Evolutionary conservation across 92 coral and sea anemone genomes (phyloP), one percentile per base, ranked within the genome.

Genomic region (Hydrozoanthus gracilis): DNA sequence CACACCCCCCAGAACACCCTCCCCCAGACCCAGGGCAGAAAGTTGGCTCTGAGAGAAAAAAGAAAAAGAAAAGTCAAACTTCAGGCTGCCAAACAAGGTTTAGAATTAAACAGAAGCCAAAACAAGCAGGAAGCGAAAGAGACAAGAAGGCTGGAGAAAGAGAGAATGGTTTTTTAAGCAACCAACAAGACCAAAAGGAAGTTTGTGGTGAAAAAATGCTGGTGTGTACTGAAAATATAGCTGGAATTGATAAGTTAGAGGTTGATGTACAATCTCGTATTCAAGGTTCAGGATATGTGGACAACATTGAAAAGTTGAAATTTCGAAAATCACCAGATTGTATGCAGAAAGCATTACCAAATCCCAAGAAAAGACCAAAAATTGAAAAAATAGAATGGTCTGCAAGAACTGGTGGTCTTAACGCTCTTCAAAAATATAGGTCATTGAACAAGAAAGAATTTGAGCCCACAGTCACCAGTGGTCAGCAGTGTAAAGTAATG

Each of bases 61-160:
- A 70, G 87, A 76, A 87, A 61, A 51, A 68, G 74, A 54, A 79
- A 71, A 79, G 88, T 82, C 58, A 89, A 86, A 86, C 95, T 90
- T 88, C 95, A 88, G 77, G 91, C 95, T 91, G 98, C 66, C 98
- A 94, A 82, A 94, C 98, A 45, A 90, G 83, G 83, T 94, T 94
- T 77, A 92, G 94, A 82, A 92, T 94, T 39, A 94, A 94, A 88
- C 92, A 94, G 86, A 91, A 87, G 78, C 14, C 84, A 77, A 69
- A 67, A 10, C 64, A 75, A 61, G 11, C 64, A 17, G 82, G 62
- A 46, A 71, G 67, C n/a, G 14, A 16, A 7, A 51, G n/a, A 74
- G 76, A 8, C 10, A 20, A 17, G 10, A 78, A 52, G 14, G 72
- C 60, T 77, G 47, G 35, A 2, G 56, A 71, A 47, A 11, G 12